Evolutionary conservation across 2,113 vertebrate genomes (phyloP).

Genomic region (Perca schrenkii): DNA sequence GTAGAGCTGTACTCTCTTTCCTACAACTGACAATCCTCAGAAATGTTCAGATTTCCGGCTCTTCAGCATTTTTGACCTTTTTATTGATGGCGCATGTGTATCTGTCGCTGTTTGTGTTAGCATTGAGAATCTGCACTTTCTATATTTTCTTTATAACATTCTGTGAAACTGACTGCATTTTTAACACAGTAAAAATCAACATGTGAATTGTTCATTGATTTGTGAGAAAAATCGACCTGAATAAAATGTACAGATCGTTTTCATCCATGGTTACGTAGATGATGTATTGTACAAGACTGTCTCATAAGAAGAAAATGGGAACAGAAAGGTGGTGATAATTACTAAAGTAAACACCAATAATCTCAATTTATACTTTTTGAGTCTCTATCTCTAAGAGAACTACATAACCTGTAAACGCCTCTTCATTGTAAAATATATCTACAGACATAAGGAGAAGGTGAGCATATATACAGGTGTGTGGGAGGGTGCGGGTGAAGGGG

Average conservation of each 20-base stretch:
- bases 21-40: background rate
- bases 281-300: background rate
- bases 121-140: background rate
- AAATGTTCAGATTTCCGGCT: background rate
- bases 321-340: background rate
- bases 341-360: background rate
- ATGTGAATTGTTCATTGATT: background rate
- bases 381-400: background rate
- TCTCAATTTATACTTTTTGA: background rate
- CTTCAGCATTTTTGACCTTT: background rate
- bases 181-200: background rate
- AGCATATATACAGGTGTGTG: background rate
- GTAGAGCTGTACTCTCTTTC: too few species aligned
- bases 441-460: background rate
- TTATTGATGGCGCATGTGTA: background rate
- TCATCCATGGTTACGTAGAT: background rate
- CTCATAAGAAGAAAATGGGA: background rate
- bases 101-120: background rate
- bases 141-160: background rate
- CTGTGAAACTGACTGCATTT: background rate
- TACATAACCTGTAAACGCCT: too few species aligned
- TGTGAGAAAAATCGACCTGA: background rate
- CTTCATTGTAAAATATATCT: background rate
- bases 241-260: background rate
- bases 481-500: slow-evolving; percentile 17